A percentile compares a stretch with the other conserved stretches of the same genome.
Evolutionary conservation across 2,888 invertebrate genomes (phyloP).

Genomic region (Philaethria dido): DNA sequence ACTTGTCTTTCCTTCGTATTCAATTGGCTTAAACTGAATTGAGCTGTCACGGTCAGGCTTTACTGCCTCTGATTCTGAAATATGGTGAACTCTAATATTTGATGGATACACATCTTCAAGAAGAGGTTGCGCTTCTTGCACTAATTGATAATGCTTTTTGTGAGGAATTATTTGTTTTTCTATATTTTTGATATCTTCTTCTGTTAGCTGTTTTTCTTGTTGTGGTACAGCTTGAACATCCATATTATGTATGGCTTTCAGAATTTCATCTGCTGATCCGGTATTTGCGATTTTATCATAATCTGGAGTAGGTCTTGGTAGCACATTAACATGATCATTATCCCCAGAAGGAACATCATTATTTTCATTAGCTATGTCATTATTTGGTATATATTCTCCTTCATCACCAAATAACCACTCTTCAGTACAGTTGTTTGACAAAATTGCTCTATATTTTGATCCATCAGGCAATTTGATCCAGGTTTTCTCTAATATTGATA

Average conservation of each 20-base stretch:
- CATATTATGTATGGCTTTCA: constrained; percentile 61
- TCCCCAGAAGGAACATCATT: constrained; percentile 43
- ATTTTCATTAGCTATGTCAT: constrained; percentile 49
- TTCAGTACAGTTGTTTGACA: constrained; percentile 87
- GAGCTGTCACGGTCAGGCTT: constrained; percentile 49
- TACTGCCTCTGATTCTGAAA: constrained; percentile 49
- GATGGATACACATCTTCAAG: constrained; percentile 37
- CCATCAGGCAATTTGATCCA: constrained; percentile 85
- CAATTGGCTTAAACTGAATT: constrained; percentile 35
- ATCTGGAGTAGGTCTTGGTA: constrained; percentile 45
- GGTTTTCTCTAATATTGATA: constrained; percentile 86
- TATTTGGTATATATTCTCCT: constrained; percentile 56
- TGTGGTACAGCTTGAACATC: constrained; percentile 60
- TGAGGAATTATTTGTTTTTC: constrained; percentile 73
- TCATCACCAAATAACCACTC: constrained; percentile 78
- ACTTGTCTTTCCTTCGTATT: constrained; percentile 41
- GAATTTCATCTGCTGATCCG: constrained; percentile 61
- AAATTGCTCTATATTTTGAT: constrained; percentile 84
- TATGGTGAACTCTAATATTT: constrained; percentile 48
- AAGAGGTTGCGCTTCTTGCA: constrained; percentile 28
- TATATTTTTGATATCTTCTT: constrained; percentile 64
- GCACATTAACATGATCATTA: constrained; percentile 22
- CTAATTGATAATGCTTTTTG: constrained; percentile 45
- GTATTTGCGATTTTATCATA: constrained; percentile 56
- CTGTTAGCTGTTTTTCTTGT: constrained; percentile 58